phyloP scores from a whole-genome alignment of 2,888 invertebrate genomes.

The Epistrophe eligans region DNA sequence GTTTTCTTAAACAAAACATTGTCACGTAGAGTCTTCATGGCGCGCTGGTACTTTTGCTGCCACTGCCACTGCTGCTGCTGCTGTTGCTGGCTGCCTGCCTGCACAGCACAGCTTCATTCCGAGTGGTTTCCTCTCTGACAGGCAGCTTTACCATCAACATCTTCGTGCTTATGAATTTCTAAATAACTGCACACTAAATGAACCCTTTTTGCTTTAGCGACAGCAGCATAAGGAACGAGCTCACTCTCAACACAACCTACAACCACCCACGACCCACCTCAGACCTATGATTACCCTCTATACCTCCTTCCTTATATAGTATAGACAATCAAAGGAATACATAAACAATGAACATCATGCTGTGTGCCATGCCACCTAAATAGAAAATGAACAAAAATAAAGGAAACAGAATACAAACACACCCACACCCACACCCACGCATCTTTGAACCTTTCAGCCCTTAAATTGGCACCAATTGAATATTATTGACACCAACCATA shows the following conservation, averaged over 20 bases:
- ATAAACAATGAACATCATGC: constrained; percentile 8
- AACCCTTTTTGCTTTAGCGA: constrained; percentile 37
- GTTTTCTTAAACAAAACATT: constrained; percentile 53
- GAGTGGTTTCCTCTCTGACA: constrained; percentile 30
- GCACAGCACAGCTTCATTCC: constrained; percentile 63
- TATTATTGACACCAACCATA: constrained; percentile 51
- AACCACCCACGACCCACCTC: background rate
- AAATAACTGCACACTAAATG: constrained; percentile 68
- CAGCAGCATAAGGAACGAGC: background rate
- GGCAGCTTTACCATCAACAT: constrained; percentile 35
- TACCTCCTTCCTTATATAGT: background rate
- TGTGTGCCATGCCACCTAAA: background rate
- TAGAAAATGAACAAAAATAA: background rate
- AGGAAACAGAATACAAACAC: background rate
- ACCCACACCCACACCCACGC: background rate
- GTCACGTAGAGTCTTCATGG: constrained; percentile 46
- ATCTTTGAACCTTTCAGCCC: constrained; percentile 52
- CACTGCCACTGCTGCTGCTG: background rate
- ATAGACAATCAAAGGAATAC: constrained; percentile 23
- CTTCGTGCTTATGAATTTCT: constrained; percentile 67
- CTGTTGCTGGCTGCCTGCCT: background rate
- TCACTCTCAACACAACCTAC: background rate
- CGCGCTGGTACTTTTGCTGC: background rate
- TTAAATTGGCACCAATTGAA: constrained; percentile 67
- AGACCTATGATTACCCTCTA: constrained; percentile 1